These are phyloP conservation scores for Ophioninae sp. DNA, from an alignment of 2,888 invertebrate genomes.

Conservation along the genomic window DNA sequence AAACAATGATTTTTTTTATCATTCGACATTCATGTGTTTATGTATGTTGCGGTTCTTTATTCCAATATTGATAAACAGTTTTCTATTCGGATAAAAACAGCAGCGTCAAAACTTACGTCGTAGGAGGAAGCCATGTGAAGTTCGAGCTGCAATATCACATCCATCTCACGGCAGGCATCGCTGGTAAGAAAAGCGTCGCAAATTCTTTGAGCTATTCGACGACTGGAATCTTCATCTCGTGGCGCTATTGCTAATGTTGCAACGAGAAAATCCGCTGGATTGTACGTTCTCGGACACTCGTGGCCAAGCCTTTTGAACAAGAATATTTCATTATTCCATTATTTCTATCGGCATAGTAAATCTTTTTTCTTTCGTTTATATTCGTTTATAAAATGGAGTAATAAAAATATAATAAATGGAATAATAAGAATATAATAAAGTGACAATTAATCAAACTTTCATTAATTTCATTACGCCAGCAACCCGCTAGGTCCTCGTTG, in stretches of 20 bases:
- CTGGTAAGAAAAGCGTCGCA: slow-evolving; percentile 91
- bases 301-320: slow-evolving; percentile 85
- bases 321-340: not conserved
- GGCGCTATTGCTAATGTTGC: slow-evolving; percentile 91
- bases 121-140: slow-evolving; percentile 85
- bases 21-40: not conserved
- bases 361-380: not conserved
- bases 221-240: slow-evolving; percentile 88
- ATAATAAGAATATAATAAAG: not conserved
- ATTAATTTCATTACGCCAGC: not conserved
- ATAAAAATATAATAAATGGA: slow-evolving; percentile 20
- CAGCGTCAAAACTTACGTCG: slow-evolving; percentile 78
- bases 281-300: slow-evolving; percentile 90
- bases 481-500: too few relatives aligned
- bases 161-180: slow-evolving; percentile 88
- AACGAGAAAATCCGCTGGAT: slow-evolving; percentile 95
- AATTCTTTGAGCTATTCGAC: slow-evolving; percentile 86
- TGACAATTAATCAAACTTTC: not conserved
- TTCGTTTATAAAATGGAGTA: not conserved
- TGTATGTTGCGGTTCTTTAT: not conserved
- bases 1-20: not conserved
- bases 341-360: not conserved
- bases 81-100: slow-evolving; percentile 58
- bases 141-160: slow-evolving; percentile 88
- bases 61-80: not conserved